Conservation (phyloP, 2,113 vertebrate species). For the Cervus canadensis region DNA sequence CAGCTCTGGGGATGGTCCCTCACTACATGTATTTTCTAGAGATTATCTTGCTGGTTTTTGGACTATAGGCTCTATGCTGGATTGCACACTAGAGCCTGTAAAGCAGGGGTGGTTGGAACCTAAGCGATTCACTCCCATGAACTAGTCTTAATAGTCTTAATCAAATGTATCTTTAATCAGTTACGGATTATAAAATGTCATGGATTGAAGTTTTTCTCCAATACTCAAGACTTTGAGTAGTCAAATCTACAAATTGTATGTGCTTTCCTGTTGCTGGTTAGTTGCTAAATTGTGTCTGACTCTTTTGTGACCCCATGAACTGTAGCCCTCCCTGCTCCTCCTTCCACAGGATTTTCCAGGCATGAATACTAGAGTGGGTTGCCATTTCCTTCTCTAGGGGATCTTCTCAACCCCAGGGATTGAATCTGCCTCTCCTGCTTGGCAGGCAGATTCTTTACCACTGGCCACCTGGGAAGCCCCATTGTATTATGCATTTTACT, state of each 20-base stretch:
- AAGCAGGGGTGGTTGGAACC: not conserved
- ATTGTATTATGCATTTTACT: not conserved
- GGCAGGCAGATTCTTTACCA: too few relatives aligned
- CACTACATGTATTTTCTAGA: fast-evolving
- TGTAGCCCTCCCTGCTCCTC: too few relatives aligned
- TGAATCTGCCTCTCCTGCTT: too few relatives aligned
- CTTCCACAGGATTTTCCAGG: too few relatives aligned
- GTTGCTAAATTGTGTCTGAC: too few relatives aligned
- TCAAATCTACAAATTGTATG: not conserved
- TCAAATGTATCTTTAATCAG: not conserved
- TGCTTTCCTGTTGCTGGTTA: too few relatives aligned
- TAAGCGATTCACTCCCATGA: not conserved
- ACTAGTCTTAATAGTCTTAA: not conserved
- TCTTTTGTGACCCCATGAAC: too few relatives aligned
- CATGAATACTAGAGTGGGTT: too few relatives aligned
- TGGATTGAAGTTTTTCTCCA: not conserved
- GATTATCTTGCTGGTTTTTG: not conserved
- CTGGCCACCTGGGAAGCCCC: too few relatives aligned
- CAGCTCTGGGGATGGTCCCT: too few relatives aligned
- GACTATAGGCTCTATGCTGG: not conserved
- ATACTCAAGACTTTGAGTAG: not conserved
- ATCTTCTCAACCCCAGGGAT: too few relatives aligned
- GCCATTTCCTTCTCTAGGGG: too few relatives aligned
- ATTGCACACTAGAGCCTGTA: not conserved
- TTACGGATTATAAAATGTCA: not conserved